A percentile compares a stretch with the other conserved stretches of the same genome.
These are phyloP conservation scores for Penaeus japonicus DNA, from an alignment of 1,140 invertebrate species.

Conservation along the genomic window DNA sequence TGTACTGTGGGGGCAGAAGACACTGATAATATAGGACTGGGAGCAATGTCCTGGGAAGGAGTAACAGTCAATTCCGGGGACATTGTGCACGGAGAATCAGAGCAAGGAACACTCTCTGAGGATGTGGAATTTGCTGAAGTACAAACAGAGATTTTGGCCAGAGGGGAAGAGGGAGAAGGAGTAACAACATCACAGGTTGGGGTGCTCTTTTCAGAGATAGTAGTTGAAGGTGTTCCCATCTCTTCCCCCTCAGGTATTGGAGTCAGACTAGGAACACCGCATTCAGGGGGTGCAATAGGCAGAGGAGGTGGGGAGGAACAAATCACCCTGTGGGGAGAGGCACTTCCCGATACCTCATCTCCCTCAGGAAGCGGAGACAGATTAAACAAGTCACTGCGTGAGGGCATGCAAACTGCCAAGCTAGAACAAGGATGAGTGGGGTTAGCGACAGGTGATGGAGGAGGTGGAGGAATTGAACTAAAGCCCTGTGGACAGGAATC, in stretches of 20 bases:
- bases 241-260: conserved; percentile 39
- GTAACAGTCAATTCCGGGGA: too few species aligned
- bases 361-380: conserved; percentile 13
- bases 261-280: conserved; percentile 29
- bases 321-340: background rate
- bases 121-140: too few species aligned
- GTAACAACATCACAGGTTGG: background rate
- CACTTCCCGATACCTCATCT: conserved; percentile 13
- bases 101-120: too few species aligned
- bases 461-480: conserved; percentile 28
- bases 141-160: background rate
- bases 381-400: conserved; percentile 32
- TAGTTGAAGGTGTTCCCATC: background rate
- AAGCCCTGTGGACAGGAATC: conserved; percentile 19
- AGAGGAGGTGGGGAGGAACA: conserved; percentile 16
- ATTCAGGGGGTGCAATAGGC: background rate
- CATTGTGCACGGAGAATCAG: too few species aligned
- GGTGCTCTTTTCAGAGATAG: background rate
- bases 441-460: conserved; percentile 35
- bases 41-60: too few species aligned
- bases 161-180: conserved; percentile 6
- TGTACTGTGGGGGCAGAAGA: too few species aligned
- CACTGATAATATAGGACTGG: too few species aligned
- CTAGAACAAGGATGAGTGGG: conserved; percentile 24
- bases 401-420: conserved; percentile 22